Evolutionary conservation across 2,888 invertebrate genomes (phyloP).

Genomic region (Corbicula japonica): DNA sequence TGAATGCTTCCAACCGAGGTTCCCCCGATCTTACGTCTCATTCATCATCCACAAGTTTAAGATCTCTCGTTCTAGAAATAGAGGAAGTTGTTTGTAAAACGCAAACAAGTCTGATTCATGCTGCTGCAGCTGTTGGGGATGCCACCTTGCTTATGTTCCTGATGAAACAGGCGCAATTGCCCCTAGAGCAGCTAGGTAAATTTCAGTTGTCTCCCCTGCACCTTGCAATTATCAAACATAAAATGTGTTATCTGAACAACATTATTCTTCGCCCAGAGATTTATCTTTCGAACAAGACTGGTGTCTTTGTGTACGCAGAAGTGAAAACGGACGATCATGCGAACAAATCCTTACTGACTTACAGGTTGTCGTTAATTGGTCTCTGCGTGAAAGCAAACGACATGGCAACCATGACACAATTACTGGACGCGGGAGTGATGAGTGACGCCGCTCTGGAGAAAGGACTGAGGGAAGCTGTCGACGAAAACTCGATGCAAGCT

Average conservation of each 20-base stretch:
- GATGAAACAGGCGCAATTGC: slow-evolving; percentile 41
- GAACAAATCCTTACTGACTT: slow-evolving; percentile 19
- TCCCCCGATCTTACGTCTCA: slow-evolving; percentile 13
- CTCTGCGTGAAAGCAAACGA: slow-evolving; percentile 58
- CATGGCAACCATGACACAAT: slow-evolving; percentile 49
- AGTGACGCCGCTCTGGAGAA: slow-evolving; percentile 47
- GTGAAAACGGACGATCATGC: slow-evolving; percentile 31
- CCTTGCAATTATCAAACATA: slow-evolving; percentile 58
- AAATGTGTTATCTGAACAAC: slow-evolving; percentile 58
- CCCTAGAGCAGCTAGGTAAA: slow-evolving; percentile 52
- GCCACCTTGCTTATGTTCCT: slow-evolving; percentile 43
- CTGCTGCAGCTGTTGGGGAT: slow-evolving; percentile 61
- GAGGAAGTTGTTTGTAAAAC: slow-evolving; percentile 53
- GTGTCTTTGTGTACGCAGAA: slow-evolving; percentile 41
- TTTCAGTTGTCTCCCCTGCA: slow-evolving; percentile 64
- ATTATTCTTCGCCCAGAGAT: slow-evolving; percentile 60
- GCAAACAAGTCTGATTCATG: slow-evolving; percentile 62
- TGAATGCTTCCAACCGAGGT: slow-evolving; percentile 38
- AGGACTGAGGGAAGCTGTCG: slow-evolving; percentile 55
- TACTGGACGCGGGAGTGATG: slow-evolving; percentile 48
- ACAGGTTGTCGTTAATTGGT: slow-evolving; percentile 59
- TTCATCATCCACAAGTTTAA: slow-evolving; percentile 41
- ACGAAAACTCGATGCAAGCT: slow-evolving; percentile 45
- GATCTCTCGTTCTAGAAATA: slow-evolving; percentile 49
- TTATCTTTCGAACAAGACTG: slow-evolving; percentile 46